Base-by-base conservation (phyloP, 2,888 invertebrate species). In the Melieria picta region DNA sequence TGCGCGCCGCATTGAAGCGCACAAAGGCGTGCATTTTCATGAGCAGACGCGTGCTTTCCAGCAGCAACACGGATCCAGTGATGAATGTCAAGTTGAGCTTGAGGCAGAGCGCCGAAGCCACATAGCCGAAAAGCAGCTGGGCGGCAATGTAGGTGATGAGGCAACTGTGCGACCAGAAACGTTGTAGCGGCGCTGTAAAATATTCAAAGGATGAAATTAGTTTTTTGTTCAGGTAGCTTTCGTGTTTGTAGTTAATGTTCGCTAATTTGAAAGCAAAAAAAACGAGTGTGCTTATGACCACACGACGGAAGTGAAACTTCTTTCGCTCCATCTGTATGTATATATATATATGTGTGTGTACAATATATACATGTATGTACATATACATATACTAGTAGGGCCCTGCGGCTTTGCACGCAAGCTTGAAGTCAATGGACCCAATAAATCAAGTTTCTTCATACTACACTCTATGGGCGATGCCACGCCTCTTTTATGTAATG, bases 11-110 rank as follows among this genome's bases (percentile, higher is more conserved):
- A 80, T 93, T 94, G 69, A 91, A 91, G 67, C 94, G 88, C 0
- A 96, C 90, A 81, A 94, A 94, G 0, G 96, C 93, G 83, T 96
- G 93, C 57, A 91, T 90, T 88, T 98, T 98, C 97, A 98, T 97
- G 69, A 93, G 83, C 66, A 96, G 87, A 9, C 97, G 91, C 10
- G 93, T 89, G 93, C 82, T 82, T 72, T 87, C 87, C 65, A 85
- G 72, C 6, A 86, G 76, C 62, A 86, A 70, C 90, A 86, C 80
- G 6, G 81, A 80, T 5, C 81, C 81, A 4, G 84, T 80, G 50
- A 81, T 79, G 68, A 84, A 84, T 16, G 85, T 82, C 64, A 86
- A 72, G 48, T 81, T 72, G n/a, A 84, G 78, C 72, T 80, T 79
- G 0, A 82, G 71, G 50, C 84, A 84, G 9, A 82, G 71, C 16